Conservation (phyloP, 2,888 invertebrate genomes). For the Blastobasis adustella region DNA sequence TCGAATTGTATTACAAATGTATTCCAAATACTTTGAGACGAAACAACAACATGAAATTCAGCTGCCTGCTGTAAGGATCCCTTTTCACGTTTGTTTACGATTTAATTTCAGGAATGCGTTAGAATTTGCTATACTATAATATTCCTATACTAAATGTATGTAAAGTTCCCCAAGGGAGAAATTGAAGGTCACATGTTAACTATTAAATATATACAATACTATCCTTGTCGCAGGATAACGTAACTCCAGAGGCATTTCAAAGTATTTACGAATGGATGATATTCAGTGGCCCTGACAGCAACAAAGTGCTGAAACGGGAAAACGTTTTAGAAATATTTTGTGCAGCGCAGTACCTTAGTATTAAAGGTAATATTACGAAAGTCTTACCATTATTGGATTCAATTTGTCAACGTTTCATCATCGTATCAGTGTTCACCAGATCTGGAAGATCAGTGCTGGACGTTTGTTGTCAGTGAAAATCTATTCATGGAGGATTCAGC, state of each 20-base stretch:
- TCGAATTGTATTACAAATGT: conserved; percentile 79
- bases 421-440: conserved; percentile 50
- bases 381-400: background rate
- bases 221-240: conserved; percentile 36
- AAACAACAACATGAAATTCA: conserved; percentile 47
- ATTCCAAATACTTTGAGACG: conserved; percentile 78
- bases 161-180: too few relatives aligned
- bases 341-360: conserved; percentile 80
- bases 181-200: too few relatives aligned
- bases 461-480: conserved; percentile 80
- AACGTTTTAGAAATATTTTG: conserved; percentile 83
- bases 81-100: background rate
- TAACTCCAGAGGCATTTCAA: conserved; percentile 77
- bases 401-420: background rate
- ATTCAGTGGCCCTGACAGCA: conserved; percentile 75
- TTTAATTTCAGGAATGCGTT: too few relatives aligned
- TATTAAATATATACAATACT: too few relatives aligned
- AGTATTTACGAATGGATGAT: conserved; percentile 90
- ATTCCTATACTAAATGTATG: too few relatives aligned
- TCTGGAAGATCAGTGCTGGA: conserved; percentile 85
- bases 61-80: conserved; percentile 43
- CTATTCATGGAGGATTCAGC: conserved; percentile 85
- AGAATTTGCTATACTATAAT: too few relatives aligned
- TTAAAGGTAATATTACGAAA: conserved; percentile 71
- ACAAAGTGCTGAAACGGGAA: conserved; percentile 77